Conservation (phyloP, 2,888 invertebrate species). For the Heliconius sara region DNA sequence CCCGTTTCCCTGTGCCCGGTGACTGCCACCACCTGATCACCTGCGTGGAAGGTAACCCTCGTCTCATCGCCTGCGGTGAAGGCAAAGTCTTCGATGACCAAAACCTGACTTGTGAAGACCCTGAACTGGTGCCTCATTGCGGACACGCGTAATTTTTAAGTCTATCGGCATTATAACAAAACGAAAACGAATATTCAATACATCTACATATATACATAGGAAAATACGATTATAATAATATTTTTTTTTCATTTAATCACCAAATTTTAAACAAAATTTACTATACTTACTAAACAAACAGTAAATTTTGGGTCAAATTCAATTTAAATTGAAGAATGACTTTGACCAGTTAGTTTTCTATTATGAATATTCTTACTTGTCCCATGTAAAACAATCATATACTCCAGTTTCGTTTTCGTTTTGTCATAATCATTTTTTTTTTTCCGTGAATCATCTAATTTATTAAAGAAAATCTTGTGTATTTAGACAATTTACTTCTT, state of each 20-base stretch:
- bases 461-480: slow-evolving; percentile 39
- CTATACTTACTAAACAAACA: no score
- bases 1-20: slow-evolving; percentile 93
- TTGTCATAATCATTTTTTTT: slow-evolving; percentile 62
- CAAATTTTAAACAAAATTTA: no score
- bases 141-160: slow-evolving; percentile 64
- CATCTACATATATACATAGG: not conserved
- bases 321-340: not conserved
- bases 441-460: slow-evolving; percentile 66
- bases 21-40: slow-evolving; percentile 95
- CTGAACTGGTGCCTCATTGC: slow-evolving; percentile 85
- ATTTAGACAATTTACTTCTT: slow-evolving; percentile 15
- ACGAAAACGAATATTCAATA: slow-evolving; percentile 59
- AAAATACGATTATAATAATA: no score
- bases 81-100: slow-evolving; percentile 94
- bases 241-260: no score
- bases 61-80: slow-evolving; percentile 94
- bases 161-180: slow-evolving; percentile 56
- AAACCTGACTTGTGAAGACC: slow-evolving; percentile 92
- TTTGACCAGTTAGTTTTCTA: not conserved
- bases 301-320: not conserved
- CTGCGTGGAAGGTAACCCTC: slow-evolving; percentile 94
- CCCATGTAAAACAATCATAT: not conserved
- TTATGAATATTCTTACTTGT: not conserved
- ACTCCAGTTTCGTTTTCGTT: slow-evolving; percentile 62